These are phyloP conservation scores for Aethina tumida DNA, from an alignment of 1,140 invertebrate genomes.

Conservation along the genomic window DNA sequence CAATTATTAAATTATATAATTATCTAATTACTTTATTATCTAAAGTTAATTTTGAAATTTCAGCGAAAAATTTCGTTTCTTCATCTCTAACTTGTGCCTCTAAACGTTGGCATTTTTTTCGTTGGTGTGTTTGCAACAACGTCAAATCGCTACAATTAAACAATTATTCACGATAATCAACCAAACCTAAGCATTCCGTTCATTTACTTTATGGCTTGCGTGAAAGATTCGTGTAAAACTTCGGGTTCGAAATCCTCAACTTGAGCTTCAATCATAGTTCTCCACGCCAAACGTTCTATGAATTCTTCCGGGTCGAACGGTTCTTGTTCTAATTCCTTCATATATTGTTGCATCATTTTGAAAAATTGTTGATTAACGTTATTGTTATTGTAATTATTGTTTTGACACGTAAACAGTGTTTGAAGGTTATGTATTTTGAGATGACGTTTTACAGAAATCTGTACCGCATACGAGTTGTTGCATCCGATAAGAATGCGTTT, in stretches of 20 bases:
- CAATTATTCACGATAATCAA: slow-evolving; percentile 9
- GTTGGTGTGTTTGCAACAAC: slow-evolving; percentile 72
- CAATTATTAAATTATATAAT: background rate
- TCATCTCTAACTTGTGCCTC: slow-evolving; percentile 78
- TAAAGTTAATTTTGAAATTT: slow-evolving; percentile 42
- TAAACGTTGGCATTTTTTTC: slow-evolving; percentile 79
- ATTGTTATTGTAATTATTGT: no score
- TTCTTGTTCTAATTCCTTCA: slow-evolving; percentile 80
- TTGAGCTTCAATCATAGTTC: slow-evolving; percentile 72
- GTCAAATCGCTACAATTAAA: slow-evolving; percentile 48
- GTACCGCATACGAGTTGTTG: no score
- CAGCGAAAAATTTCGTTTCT: slow-evolving; percentile 71
- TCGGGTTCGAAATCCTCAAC: slow-evolving; percentile 58
- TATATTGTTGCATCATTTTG: slow-evolving; percentile 75
- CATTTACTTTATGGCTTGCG: slow-evolving; percentile 73
- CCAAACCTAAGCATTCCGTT: slow-evolving; percentile 3
- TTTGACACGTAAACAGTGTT: no score
- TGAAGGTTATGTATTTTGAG: no score
- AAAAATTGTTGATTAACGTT: no score
- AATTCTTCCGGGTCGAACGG: slow-evolving; percentile 96
- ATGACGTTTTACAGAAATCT: no score
- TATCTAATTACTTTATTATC: background rate
- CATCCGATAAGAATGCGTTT: no score
- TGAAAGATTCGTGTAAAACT: slow-evolving; percentile 81
- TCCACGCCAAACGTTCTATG: slow-evolving; percentile 91